phyloP scores from a whole-genome alignment of 2,888 invertebrate species.

The Synergus gifuensis region DNA sequence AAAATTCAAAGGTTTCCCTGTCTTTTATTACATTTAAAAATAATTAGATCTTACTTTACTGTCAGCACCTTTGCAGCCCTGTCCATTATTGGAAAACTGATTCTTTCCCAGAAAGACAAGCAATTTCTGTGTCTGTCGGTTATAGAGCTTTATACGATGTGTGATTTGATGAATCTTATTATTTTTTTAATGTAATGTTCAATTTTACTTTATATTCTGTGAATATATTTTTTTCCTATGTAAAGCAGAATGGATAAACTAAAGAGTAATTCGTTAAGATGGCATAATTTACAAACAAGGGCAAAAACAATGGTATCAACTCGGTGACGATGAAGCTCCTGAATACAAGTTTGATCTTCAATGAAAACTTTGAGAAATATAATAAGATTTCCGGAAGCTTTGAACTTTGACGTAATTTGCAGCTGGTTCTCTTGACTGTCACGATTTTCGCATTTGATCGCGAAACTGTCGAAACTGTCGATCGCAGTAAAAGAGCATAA shows the following conservation, averaged over 20 bases:
- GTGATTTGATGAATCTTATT: background rate
- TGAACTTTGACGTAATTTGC: conserved; percentile 70
- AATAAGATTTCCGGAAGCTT: conserved; percentile 44
- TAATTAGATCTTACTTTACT: background rate
- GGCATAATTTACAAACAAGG: background rate
- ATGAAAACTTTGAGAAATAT: conserved; percentile 19
- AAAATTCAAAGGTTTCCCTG: background rate
- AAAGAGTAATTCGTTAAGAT: background rate
- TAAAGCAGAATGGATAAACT: background rate
- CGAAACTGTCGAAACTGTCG: conserved; percentile 73
- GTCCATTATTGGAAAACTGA: conserved; percentile 5
- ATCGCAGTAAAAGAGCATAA: conserved; percentile 72
- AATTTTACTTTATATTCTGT: background rate
- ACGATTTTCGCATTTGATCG: conserved; percentile 68
- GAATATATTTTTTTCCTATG: background rate
- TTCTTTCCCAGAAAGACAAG: background rate
- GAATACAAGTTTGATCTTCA: conserved; percentile 36
- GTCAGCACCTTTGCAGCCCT: background rate
- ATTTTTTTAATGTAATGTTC: background rate
- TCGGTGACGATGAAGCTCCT: conserved; percentile 5
- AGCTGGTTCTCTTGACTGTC: conserved; percentile 57
- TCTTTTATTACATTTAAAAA: background rate
- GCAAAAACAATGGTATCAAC: background rate
- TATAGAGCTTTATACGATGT: background rate
- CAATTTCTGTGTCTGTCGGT: background rate